Evolutionary conservation across 2,888 invertebrate species (phyloP), one percentile per base, ranked within the genome.

Genomic region (Platycheirus rosarum): DNA sequence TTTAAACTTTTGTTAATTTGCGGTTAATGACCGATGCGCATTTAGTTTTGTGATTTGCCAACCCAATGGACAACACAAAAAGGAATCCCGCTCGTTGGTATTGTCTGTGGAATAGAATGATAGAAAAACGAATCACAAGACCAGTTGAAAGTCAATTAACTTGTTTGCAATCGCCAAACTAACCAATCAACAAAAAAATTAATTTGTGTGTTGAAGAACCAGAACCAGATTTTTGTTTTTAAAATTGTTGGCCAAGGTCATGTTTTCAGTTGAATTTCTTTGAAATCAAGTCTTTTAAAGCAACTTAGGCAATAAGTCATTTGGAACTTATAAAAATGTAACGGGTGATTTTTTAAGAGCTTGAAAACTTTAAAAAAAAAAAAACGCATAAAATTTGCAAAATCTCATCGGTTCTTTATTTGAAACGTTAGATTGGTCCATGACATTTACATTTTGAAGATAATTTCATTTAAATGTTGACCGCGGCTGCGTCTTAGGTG

Each of bases 61-160:
- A 23, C 23, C 23, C 23, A 23, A 23, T 23, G 23, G 23, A 23
- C 23, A 23, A 23, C 2, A 23, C 6, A 23, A 4, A n/a, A 48
- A 37, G 37, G 37, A 55, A 23, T 55, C 55, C 55, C 55, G 23
- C 20, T 37, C 13, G 37, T 1, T 9, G 13, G 23, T 23, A 23
- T 6, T 6, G 6, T 23, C 3, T 23, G 23, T 23, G 2, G 23
- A 6, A 2, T 23, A 6, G 6, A n/a, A 48, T 6, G 5, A 18
- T 4, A 35, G n/a, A 20, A 13, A 55, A 29, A 29, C 0, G 35
- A 37, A 13, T 23, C 14, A 20, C 11, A 16, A 0, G 40, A 40
- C 57, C 40, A 57, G 40, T 53, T 53, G 32, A 51, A 53, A 53
- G 53, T 37, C 53, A 35, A 7, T 53, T 35, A 32, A 51, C 35